Evolutionary conservation across 2,797 vertebrate species (phyloP), one percentile per base, ranked within the genome.

Genomic region (Sebastes aleutianus): DNA sequence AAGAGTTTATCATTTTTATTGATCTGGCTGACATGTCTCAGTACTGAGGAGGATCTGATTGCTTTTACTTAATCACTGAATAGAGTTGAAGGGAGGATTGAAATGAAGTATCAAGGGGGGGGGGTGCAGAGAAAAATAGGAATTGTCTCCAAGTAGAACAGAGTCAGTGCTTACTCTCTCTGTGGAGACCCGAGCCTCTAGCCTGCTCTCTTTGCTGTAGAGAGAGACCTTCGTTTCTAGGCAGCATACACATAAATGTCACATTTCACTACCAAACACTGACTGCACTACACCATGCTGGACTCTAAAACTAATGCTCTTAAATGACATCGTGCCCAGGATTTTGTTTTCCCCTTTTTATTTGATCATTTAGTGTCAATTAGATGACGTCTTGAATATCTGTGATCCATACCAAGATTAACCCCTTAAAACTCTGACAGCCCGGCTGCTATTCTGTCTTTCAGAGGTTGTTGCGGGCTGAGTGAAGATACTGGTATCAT

Each of bases 1-100:
- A 86, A 82, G 86, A 91, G 88, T 94, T 91, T 88, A 89, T 93
- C 89, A 89, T 93, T 91, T 93, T 90, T 93, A 94, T 93, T 85
- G 90, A 95, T 94, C 84, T 39, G 59, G 65, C 79, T 89, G 91
- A 93, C 85, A 89, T 86, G 86, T 90, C 79, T 88, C 78, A 76
- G 85, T 80, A 73, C 80, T 83, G 86, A 89, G 88, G 74, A 89
- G 75, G 77, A 87, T 87, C 73, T 79, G 86, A 92, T 91, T 93
- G 81, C 84, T 87, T 91, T 90, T 83, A 86, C 63, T 91, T 90
- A 85, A 92, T 89, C 83, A 92, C 85, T 64, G 58, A 70, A 59
- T n/a, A 24, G 64, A 85, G 63, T 31, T 80, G 75, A 90, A 70
- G 14, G 63, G 53, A 59, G 64, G 66, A 76, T n/a, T 71, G 58